phyloP scores from a whole-genome alignment of 2,888 invertebrate species.

The Eilema caniola region DNA sequence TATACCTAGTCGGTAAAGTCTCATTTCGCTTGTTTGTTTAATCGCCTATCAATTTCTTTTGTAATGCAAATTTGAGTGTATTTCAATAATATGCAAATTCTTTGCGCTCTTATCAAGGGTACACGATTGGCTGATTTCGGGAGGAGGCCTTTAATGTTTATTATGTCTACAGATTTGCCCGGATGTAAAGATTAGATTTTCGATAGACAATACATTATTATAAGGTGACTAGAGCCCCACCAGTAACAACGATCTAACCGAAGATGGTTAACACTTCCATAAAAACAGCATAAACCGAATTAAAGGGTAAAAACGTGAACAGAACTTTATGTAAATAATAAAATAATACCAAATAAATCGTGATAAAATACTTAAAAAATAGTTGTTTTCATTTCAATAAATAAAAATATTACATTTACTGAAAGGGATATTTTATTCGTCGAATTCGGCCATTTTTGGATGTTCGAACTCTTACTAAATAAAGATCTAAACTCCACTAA shows the following conservation, averaged over 20 bases:
- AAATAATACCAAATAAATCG: too few species aligned
- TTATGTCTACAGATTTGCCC: slow-evolving; percentile 1
- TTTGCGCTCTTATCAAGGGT: slow-evolving; percentile 57
- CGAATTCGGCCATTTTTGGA: too few species aligned
- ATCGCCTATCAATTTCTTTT: slow-evolving; percentile 70
- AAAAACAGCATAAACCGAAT: too few species aligned
- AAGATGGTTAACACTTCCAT: too few species aligned
- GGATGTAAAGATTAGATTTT: neutral
- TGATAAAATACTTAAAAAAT: too few species aligned
- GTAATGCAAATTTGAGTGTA: slow-evolving; percentile 73
- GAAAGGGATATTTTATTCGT: too few species aligned
- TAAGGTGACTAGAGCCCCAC: neutral
- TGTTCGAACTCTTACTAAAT: neutral
- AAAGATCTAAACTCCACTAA: neutral
- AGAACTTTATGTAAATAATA: too few species aligned
- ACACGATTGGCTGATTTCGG: slow-evolving; percentile 50
- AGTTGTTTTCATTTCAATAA: too few species aligned
- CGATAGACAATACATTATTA: neutral
- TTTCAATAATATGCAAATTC: slow-evolving; percentile 79
- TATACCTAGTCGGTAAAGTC: slow-evolving; percentile 36
- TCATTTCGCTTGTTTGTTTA: slow-evolving; percentile 59
- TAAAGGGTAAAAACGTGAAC: too few species aligned
- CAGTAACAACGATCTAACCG: too few species aligned
- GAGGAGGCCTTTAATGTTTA: slow-evolving; percentile 30
- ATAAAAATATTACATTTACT: too few species aligned